Evolutionary conservation across 2,113 vertebrate genomes (phyloP).

Genomic region (Irena cyanogastra): DNA sequence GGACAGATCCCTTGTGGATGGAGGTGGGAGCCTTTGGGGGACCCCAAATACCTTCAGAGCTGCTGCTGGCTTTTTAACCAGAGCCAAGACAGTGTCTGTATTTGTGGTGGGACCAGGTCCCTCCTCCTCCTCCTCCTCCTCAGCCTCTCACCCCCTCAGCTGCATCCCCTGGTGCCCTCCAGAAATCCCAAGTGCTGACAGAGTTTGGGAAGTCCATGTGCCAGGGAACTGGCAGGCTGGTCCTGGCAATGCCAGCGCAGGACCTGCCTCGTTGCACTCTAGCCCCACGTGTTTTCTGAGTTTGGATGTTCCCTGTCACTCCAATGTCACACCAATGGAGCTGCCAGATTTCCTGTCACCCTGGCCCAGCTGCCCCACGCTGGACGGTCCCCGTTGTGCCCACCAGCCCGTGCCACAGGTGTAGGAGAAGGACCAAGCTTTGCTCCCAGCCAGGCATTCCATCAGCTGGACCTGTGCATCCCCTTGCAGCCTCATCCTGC

Average conservation of each 20-base stretch:
- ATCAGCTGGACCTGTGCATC: neutral
- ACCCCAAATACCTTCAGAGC: neutral
- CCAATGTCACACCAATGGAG: rapidly evolving
- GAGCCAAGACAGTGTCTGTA: rapidly evolving
- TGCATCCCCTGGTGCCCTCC: neutral
- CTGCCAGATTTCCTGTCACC: neutral
- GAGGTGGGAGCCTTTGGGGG: neutral
- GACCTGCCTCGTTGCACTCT: rapidly evolving
- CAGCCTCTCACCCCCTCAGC: neutral
- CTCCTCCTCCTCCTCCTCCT: neutral
- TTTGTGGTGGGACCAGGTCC: neutral
- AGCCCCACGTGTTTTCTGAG: rapidly evolving
- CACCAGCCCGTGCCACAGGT: neutral
- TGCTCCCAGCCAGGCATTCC: neutral
- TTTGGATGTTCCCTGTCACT: neutral
- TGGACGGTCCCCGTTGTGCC: rapidly evolving
- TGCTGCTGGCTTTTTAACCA: neutral
- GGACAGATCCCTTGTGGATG: neutral
- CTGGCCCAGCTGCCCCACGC: rapidly evolving
- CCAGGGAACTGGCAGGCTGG: neutral
- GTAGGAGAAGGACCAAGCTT: neutral
- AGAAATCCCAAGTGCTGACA: neutral
- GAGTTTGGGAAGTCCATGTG: neutral
- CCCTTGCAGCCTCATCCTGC: rapidly evolving
- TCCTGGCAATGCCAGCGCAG: rapidly evolving